A percentile compares a stretch with the other conserved stretches of the same genome.
phyloP scores from a whole-genome alignment of 2,113 vertebrate species.

The Trochalopteron elliotii region DNA sequence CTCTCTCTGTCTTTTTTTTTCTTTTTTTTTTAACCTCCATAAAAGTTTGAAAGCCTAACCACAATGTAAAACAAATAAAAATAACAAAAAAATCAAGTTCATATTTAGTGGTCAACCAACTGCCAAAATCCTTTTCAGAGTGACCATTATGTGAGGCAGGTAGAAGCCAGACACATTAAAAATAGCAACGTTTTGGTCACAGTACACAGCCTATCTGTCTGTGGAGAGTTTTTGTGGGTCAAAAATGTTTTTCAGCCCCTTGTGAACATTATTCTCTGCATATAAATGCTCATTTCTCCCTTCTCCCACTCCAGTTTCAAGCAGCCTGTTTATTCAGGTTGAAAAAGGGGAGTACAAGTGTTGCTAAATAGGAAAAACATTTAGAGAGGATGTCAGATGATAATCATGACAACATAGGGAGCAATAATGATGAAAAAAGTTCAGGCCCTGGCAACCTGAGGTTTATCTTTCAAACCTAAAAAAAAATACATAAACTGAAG shows the following conservation, averaged over 20 bases:
- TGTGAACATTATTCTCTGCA: neutral
- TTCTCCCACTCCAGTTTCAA: neutral
- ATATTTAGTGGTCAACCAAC: slow-evolving; percentile 6
- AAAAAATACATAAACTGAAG: neutral
- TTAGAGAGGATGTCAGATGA: slow-evolving; percentile 59
- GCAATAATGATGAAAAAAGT: slow-evolving; percentile 26
- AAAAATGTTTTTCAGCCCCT: neutral
- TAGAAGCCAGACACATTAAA: slow-evolving; percentile 49
- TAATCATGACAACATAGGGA: slow-evolving; percentile 69
- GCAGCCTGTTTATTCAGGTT: slow-evolving; percentile 40
- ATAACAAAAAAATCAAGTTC: neutral
- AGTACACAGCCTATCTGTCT: slow-evolving; percentile 14
- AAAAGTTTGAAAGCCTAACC: neutral
- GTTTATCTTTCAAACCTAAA: neutral
- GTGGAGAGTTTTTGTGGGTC: neutral
- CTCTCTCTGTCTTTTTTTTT: no score
- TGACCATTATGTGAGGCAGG: slow-evolving; percentile 36
- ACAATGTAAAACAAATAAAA: slow-evolving; percentile 17
- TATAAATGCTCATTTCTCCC: neutral
- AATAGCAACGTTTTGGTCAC: slow-evolving; percentile 28
- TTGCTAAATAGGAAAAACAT: slow-evolving; percentile 56
- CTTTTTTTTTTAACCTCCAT: neutral
- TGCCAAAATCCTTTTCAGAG: slow-evolving; percentile 29
- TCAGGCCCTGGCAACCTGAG: slow-evolving; percentile 5
- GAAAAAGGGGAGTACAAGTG: slow-evolving; percentile 6